Evolutionary conservation across 1,140 invertebrate genomes (phyloP), one percentile per base, ranked within the genome.

Genomic region (Musca vetustissima): DNA sequence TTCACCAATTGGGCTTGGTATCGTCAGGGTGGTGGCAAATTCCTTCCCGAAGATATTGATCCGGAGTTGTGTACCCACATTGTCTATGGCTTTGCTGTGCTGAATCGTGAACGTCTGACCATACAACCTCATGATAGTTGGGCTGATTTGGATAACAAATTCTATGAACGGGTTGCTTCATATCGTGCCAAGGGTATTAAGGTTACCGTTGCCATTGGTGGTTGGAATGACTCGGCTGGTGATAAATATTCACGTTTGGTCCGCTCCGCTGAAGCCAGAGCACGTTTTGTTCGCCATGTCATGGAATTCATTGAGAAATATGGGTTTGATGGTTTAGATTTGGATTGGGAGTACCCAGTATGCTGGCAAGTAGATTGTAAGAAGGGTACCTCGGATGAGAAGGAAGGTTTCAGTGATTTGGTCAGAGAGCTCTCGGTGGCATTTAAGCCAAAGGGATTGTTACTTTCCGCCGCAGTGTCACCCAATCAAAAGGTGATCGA

Each of bases 1-100:
- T 96, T 95, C 76, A 95, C 94, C 0, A 96, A 96, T 75, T 97
- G 95, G 95, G 93, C 94, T 14, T 96, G 94, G 92, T 95, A 94
- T 75, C 87, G 93, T 53, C 88, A 88, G 69, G 92, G 90, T 0
- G 79, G 85, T 61, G 94, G 92, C n/a, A 93, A 93, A 76, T 96
- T 91, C 73, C 76, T 89, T 8, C 94, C 94, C 7, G 90, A 90
- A 73, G 87, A 95, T 73, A 94, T 97, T 22, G 91, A 96, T 75
- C 84, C 90, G 1, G 88, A 90, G 9, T 85, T 97, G 0, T 97
- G 95, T 74, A 95, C 94, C 0, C 95, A 97, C 74, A 90, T 97
- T 66, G 89, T 97, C 3, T 97, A 97, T 74, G 94, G 94, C 1
- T 98, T 97, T 79, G 94, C 94, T 0, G 92, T 94, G 1, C 81